These are phyloP conservation scores for Theonella swinhoei DNA, from an alignment of 37 sponge, comb jelly and placozoan genomes.

Conservation along the genomic window DNA sequence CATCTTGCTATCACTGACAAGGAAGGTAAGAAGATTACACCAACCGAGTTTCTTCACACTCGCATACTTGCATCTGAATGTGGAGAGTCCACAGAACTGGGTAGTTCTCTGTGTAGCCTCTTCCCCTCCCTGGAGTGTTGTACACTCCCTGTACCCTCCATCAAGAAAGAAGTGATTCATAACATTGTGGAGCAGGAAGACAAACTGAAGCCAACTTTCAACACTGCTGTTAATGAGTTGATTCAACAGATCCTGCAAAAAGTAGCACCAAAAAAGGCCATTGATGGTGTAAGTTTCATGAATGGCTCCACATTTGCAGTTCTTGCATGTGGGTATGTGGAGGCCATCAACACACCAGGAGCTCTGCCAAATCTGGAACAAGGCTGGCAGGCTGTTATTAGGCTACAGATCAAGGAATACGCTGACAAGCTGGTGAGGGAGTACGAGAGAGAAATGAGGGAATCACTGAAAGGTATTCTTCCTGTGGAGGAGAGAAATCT, in stretches of 20 bases:
- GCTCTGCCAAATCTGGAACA: slow-evolving; percentile 24
- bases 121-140: slow-evolving; percentile 40
- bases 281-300: not conserved
- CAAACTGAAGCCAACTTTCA: slow-evolving; percentile 15
- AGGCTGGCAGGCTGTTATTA: slow-evolving; percentile 29
- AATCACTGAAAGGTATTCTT: not conserved
- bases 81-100: not conserved
- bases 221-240: not conserved
- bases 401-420: not conserved
- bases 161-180: slow-evolving; percentile 4
- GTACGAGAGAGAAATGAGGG: slow-evolving; percentile 29
- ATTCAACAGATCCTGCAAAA: not conserved
- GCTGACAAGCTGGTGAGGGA: not conserved
- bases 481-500: slow-evolving; percentile 32
- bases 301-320: slow-evolving; percentile 25
- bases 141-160: slow-evolving; percentile 22
- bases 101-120: not conserved
- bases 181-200: slow-evolving; percentile 8
- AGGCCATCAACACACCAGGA: slow-evolving; percentile 45
- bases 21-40: slow-evolving; percentile 12
- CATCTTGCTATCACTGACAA: not conserved
- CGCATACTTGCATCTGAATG: not conserved
- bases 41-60: slow-evolving; percentile 33
- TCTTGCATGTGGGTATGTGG: slow-evolving; percentile 10
- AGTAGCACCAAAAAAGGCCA: slow-evolving; percentile 22